Percentiles rank a stretch among this genome's conserved stretches.
Evolutionary conservation across 2,797 vertebrate genomes (phyloP).

Genomic region (Cynodonichthys magdalenae): DNA sequence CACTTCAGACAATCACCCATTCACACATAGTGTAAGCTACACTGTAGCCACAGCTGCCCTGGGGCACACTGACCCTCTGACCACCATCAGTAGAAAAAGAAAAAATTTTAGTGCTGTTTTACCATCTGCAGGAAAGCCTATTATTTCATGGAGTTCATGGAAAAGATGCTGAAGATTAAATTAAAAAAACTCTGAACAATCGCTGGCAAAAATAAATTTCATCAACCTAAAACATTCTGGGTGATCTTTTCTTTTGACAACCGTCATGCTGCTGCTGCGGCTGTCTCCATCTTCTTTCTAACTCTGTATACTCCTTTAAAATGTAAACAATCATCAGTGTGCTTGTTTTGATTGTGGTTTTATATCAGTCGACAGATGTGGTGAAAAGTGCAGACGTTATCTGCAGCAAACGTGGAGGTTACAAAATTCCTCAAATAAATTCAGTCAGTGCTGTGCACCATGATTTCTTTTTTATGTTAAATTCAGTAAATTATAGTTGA

Average conservation of each 20-base stretch:
- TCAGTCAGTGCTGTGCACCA: not conserved
- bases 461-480: not conserved
- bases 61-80: too few relatives aligned
- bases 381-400: conserved; percentile 1
- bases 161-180: not conserved
- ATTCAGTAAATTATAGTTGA: not conserved
- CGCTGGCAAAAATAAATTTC: conserved; percentile 10
- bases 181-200: not conserved
- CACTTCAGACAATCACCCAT: too few relatives aligned
- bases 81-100: too few relatives aligned
- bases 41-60: too few relatives aligned
- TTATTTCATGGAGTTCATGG: not conserved
- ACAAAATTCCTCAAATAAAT: not conserved
- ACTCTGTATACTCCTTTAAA: not conserved
- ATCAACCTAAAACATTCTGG: conserved; percentile 2
- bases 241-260: not conserved
- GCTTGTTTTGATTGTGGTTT: not conserved
- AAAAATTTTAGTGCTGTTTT: too few relatives aligned
- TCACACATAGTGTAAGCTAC: too few relatives aligned
- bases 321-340: not conserved
- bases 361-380: not conserved
- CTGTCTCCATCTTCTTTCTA: not conserved
- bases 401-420: conserved; percentile 2
- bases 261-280: not conserved
- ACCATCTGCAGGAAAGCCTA: not conserved